Base-by-base conservation (phyloP, 2,888 invertebrate genomes). In the Coleophora deauratella region DNA sequence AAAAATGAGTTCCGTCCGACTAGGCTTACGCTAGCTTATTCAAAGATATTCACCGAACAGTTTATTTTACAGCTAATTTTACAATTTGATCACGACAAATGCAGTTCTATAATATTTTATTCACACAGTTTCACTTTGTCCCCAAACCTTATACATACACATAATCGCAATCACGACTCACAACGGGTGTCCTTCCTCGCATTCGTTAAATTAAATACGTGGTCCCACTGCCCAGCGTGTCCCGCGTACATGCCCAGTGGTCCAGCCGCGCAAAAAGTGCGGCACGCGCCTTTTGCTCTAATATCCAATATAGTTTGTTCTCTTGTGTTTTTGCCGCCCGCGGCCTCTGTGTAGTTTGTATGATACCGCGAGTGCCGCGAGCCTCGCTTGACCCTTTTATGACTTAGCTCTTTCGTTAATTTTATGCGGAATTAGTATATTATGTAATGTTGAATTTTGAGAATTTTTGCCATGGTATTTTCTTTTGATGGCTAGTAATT, bases 251-350 rank as follows among this genome's bases (percentile, higher is more conserved):
- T 42, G 52, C 47, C 21, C 21, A 21, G 56, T 46, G 56, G 53
- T 54, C 57, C 55, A 54, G 52, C 50, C 33, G 44, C 38, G 54
- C 72, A 77, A 76, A 77, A 77, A 75, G 55, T 59, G 31, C 7
- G 72, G 74, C 76, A 75, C 76, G 72, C 76, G 76, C 77, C 72
- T 72, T 69, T 72, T 75, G 76, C 71, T 80, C 76, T 80, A 77
- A 84, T 80, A 79, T 84, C 80, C 77, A 81, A 79, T 82, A 78
- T 81, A 81, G 80, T 82, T 81, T 72, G 74, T 70, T 65, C 66
- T 70, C 59, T 59, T 57, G 67, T 55, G 65, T 81, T 84, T 84
- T 84, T 81, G 80, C 64, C 21, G 50, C 52, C n/a, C 62, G 56
- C 51, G 50, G 43, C 44, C 47, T 53, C 52, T 51, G 40, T 34